Percentiles rank a stretch among this genome's conserved stretches.
These are phyloP conservation scores for Eira barbara DNA, from an alignment of 2,113 vertebrate genomes.

Conservation along the genomic window DNA sequence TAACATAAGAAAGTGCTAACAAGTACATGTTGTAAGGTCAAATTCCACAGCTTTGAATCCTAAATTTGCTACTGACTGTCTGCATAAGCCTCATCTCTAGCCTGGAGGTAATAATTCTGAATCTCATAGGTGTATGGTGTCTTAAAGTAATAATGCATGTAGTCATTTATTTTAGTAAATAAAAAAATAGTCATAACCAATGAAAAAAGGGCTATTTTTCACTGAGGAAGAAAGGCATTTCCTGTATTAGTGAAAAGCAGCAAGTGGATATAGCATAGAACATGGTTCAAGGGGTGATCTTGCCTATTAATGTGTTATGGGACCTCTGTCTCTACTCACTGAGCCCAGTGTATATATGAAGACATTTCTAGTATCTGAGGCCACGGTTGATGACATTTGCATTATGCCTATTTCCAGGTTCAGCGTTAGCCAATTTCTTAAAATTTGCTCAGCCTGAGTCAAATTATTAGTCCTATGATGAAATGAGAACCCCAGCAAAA, in stretches of 20 bases:
- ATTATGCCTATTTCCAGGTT: neutral
- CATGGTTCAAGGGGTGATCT: neutral
- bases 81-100: neutral
- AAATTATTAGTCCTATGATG: neutral
- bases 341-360: neutral
- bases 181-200: neutral
- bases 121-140: neutral
- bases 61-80: neutral
- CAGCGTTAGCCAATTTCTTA: neutral
- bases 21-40: neutral
- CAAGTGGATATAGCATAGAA: too few relatives aligned
- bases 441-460: neutral
- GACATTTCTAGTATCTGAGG: neutral
- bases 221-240: neutral
- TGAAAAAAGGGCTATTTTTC: neutral
- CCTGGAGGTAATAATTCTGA: neutral
- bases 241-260: neutral
- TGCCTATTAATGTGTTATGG: neutral
- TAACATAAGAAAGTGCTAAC: neutral
- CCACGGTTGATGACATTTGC: too few relatives aligned
- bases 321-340: neutral
- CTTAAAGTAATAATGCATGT: neutral
- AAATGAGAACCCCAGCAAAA: neutral
- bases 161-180: neutral
- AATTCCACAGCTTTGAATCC: neutral